Conservation (phyloP, 2,888 invertebrate genomes). For the Tipula vernalis region DNA sequence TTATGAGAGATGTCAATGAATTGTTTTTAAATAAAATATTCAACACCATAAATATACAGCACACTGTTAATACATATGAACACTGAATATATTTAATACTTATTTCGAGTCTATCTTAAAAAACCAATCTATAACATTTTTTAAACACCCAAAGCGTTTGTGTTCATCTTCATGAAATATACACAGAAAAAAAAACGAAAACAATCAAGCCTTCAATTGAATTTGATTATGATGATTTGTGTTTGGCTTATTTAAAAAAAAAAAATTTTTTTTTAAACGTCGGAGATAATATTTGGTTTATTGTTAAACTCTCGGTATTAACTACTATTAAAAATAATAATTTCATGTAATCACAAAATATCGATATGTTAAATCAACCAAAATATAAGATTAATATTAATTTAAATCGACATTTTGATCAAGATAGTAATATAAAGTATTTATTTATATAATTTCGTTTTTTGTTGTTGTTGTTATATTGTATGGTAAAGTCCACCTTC, state of each 20-base stretch:
- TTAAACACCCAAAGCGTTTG: background rate
- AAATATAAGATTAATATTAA: background rate
- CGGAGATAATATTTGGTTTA: background rate
- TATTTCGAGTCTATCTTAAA: background rate
- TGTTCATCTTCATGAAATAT: background rate
- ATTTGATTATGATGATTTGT: constrained; percentile 4
- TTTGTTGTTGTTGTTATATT: background rate
- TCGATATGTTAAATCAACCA: background rate
- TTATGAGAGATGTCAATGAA: background rate
- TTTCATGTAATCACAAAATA: background rate
- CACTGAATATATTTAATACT: background rate
- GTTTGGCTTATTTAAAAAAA: background rate
- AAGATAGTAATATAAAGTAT: background rate
- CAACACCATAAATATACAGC: background rate
- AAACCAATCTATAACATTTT: background rate
- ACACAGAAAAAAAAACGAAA: background rate
- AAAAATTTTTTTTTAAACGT: background rate
- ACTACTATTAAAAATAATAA: background rate
- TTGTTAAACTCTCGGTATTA: background rate
- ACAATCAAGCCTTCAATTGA: background rate
- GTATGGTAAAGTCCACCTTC: background rate
- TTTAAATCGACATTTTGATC: constrained; percentile 10
- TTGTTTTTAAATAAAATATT: background rate
- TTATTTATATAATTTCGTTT: background rate
- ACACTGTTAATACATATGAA: background rate